Evolutionary conservation across 2,797 vertebrate genomes (phyloP), one percentile per base, ranked within the genome.

Genomic region (Borostomias antarcticus): DNA sequence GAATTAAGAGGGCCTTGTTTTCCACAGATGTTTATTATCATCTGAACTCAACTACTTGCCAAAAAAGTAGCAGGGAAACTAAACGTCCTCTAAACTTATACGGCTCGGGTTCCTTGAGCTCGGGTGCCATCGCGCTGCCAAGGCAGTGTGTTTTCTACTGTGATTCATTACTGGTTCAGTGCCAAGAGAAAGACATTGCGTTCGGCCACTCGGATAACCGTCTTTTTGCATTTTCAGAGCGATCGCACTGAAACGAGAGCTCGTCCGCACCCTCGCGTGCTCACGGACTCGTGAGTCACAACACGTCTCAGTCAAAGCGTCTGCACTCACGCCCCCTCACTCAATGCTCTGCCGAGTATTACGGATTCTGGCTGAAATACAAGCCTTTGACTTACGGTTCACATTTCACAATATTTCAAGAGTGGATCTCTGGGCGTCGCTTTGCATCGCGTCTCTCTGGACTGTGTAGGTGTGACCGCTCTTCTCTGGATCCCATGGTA

Each of bases 381-480:
- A 75, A 69, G 62, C 66, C 56, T 74, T 45, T 79, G 76, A 86
- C 84, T 87, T 85, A 80, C 88, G 86, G 77, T 81, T 84, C 74
- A 79, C 53, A 78, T 85, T 86, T 77, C 51, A 66, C 64, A 67
- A 60, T 68, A 74, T 74, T 85, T 87, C 83, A 82, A 40, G 9
- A 15, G 37, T 40, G n/a, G n/a, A n/a, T 40, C 35, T 37, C 13
- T 37, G 7, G 60, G 15, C 26, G 15, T 40, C 19, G 58, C 66
- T 59, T 70, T 64, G 64, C 68, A 33, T 28, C 23, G 67, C 56
- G 70, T 79, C 60, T 58, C 64, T 52, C 5, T 72, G 48, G 64
- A 67, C 71, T 64, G 67, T 75, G 68, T 76, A 72, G 74, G n/a
- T n/a, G n/a, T 26, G 37, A 45, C 58, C 58, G 33, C 15, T 47